Evolutionary conservation across 2,888 invertebrate genomes (phyloP).

Genomic region (Acrobasis repandana): DNA sequence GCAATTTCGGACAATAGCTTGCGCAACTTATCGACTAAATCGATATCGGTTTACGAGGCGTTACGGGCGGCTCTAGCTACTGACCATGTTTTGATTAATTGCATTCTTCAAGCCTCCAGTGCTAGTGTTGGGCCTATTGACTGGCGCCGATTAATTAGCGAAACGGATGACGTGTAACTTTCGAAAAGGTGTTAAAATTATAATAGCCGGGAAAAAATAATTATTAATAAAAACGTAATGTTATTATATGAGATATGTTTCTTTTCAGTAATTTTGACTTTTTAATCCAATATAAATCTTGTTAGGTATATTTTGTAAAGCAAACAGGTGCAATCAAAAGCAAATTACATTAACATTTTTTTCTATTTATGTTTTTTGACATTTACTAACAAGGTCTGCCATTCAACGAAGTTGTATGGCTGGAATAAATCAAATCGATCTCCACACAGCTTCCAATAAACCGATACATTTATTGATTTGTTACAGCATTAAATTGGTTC

Average conservation of each 20-base stretch:
- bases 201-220: slow-evolving; percentile 51
- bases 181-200: slow-evolving; percentile 60
- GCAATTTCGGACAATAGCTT: slow-evolving; percentile 78
- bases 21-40: slow-evolving; percentile 81
- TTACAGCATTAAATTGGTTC: slow-evolving; percentile 82
- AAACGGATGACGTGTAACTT: slow-evolving; percentile 66
- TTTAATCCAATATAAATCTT: neutral
- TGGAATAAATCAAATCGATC: slow-evolving; percentile 80
- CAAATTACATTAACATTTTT: neutral
- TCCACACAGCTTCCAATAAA: slow-evolving; percentile 80
- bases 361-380: slow-evolving; percentile 60
- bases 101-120: slow-evolving; percentile 66
- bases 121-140: slow-evolving; percentile 57
- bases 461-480: slow-evolving; percentile 83
- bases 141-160: slow-evolving; percentile 79
- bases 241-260: neutral
- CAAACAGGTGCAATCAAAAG: neutral
- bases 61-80: slow-evolving; percentile 77
- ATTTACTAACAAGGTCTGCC: slow-evolving; percentile 79
- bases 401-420: slow-evolving; percentile 66
- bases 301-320: neutral
- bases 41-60: slow-evolving; percentile 82
- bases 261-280: neutral
- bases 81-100: slow-evolving; percentile 82
- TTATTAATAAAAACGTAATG: neutral